Evolutionary conservation across 2,888 invertebrate genomes (phyloP).

Genomic region (Torymus auratus): DNA sequence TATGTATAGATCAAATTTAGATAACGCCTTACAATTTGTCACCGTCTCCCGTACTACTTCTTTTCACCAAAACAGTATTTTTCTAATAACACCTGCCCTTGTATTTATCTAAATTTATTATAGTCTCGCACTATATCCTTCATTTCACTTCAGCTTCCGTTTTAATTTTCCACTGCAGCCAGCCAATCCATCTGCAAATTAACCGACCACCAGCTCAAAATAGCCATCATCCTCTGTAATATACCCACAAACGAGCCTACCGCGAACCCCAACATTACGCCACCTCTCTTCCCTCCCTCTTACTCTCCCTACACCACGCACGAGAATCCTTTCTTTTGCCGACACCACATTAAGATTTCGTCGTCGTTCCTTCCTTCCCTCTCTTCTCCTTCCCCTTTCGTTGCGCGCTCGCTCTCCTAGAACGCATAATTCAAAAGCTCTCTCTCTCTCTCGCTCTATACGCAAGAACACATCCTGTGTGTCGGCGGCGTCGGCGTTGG

Average conservation of each 20-base stretch:
- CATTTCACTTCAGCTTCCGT: no score
- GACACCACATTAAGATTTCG: slow-evolving; percentile 24
- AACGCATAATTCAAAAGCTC: slow-evolving; percentile 41
- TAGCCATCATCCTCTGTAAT: not conserved
- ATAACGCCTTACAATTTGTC: no score
- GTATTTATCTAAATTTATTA: no score
- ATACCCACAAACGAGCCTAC: not conserved
- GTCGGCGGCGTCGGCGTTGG: not conserved
- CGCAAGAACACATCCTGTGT: slow-evolving; percentile 52
- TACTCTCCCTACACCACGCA: not conserved
- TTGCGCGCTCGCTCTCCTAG: slow-evolving; percentile 23
- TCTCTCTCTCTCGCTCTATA: not conserved
- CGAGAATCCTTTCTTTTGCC: not conserved
- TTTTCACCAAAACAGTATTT: no score
- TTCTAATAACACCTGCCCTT: no score
- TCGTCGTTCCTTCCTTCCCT: not conserved
- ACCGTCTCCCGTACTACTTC: no score
- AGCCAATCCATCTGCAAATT: no score
- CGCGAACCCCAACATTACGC: slow-evolving; percentile 8
- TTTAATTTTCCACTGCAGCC: no score
- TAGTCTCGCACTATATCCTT: no score
- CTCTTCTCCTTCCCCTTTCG: no score
- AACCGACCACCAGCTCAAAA: no score
- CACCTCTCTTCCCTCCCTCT: not conserved
- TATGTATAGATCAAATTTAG: no score